Percentiles rank a stretch among this genome's conserved stretches.
Evolutionary conservation across 2,797 vertebrate genomes (phyloP).

Genomic region (Acipenser oxyrinchus): DNA sequence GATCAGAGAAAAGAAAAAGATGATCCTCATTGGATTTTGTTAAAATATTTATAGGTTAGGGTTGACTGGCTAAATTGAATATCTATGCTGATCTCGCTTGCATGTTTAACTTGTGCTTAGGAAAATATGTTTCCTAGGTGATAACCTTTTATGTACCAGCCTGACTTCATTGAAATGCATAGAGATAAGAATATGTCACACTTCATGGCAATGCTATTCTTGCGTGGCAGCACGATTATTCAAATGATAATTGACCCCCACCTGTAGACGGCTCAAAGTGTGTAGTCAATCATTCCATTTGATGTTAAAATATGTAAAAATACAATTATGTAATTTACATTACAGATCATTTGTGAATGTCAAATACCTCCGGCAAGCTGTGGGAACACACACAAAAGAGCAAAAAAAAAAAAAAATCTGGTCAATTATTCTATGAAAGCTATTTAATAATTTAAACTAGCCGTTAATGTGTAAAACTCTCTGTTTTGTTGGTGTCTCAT

Average conservation of each 20-base stretch:
- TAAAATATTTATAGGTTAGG: conserved; percentile 99
- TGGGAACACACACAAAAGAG: conserved; percentile 48
- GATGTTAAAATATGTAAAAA: conserved; percentile 92
- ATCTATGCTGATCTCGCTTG: conserved; percentile 98
- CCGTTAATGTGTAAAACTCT: conserved; percentile 62
- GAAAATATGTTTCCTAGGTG: conserved; percentile 99
- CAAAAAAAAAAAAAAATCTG: conserved; percentile 63
- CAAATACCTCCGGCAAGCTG: conserved; percentile 74
- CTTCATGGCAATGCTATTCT: conserved; percentile 79
- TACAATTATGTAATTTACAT: conserved; percentile 94
- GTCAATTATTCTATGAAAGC: conserved; percentile 81
- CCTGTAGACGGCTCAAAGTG: conserved; percentile 91
- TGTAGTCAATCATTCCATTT: conserved; percentile 95
- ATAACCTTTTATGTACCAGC: conserved; percentile 99
- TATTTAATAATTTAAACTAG: conserved; percentile 72
- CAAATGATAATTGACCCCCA: conserved; percentile 99
- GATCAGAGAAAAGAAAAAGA: conserved; percentile 71
- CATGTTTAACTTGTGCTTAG: conserved; percentile 99
- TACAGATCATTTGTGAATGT: conserved; percentile 93
- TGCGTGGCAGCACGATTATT: conserved; percentile 90
- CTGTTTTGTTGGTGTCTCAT: conserved; percentile 42
- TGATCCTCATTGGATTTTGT: conserved; percentile 92
- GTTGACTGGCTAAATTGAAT: conserved; percentile 99
- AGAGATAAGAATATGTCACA: conserved; percentile 99
- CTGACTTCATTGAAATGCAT: conserved; percentile 99